Conservation (phyloP, 1,140 invertebrate species). For the Megathymus violae region DNA sequence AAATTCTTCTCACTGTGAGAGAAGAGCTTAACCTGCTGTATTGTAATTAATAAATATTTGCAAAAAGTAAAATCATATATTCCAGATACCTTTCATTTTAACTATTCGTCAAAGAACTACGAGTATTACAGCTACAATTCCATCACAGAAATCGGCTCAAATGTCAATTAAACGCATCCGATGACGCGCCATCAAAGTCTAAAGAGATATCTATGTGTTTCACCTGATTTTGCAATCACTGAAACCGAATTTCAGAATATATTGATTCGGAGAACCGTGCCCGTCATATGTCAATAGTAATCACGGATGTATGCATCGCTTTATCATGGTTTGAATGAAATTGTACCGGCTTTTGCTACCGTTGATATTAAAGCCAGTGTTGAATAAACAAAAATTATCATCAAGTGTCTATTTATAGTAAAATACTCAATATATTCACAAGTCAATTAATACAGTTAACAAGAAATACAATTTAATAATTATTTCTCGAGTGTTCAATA, state of each 20-base stretch:
- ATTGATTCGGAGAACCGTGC: background rate
- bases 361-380: too few relatives aligned
- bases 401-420: background rate
- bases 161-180: slow-evolving; percentile 84
- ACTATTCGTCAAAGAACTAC: slow-evolving; percentile 33
- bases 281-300: background rate
- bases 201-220: slow-evolving; percentile 4
- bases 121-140: background rate
- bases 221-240: background rate
- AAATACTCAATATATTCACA: background rate
- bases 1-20: too few relatives aligned
- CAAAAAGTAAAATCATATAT: too few relatives aligned
- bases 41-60: too few relatives aligned
- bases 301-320: too few relatives aligned
- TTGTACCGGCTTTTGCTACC: too few relatives aligned
- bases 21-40: too few relatives aligned
- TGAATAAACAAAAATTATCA: too few relatives aligned
- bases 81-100: too few relatives aligned
- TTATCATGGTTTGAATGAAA: too few relatives aligned
- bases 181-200: slow-evolving; percentile 21
- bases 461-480: background rate
- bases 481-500: background rate
- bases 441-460: background rate
- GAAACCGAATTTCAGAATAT: background rate
- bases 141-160: slow-evolving; percentile 49